A percentile compares a stretch with the other conserved stretches of the same genome.
phyloP scores from a whole-genome alignment of 92 coral and sea anemone genomes.

The Bergia sp. region DNA sequence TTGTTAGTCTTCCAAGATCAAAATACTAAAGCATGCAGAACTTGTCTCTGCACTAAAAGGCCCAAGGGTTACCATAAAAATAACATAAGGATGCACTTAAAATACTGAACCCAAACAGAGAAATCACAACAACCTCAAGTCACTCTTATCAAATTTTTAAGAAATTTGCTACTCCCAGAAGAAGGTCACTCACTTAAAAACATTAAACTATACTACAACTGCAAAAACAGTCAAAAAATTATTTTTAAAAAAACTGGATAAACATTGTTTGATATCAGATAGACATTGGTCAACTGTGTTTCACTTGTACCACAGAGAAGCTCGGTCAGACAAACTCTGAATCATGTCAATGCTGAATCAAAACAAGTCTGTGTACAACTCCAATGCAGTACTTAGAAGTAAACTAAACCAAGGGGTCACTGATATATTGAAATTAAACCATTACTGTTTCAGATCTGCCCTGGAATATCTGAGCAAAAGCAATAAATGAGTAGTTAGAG shows the following conservation, averaged over 20 bases:
- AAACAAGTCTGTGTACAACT: not conserved
- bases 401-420: constrained; percentile 18
- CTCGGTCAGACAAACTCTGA: constrained; percentile 8
- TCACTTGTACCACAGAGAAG: not conserved
- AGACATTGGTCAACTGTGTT: not conserved
- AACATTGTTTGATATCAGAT: not conserved
- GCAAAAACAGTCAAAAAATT: not conserved
- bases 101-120: not conserved
- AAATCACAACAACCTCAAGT: not conserved
- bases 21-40: not conserved
- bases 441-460: constrained; percentile 12
- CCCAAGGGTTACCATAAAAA: not conserved
- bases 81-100: not conserved
- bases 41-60: not conserved
- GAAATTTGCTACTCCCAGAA: not conserved
- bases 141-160: not conserved
- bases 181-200: not conserved
- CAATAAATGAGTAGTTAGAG: not conserved
- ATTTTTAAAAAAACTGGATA: not conserved
- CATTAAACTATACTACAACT: not conserved
- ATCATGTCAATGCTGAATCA: not conserved
- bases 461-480: constrained; percentile 22
- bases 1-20: not conserved
- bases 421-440: not conserved
- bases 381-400: not conserved